phyloP scores from a whole-genome alignment of 2,113 vertebrate species.

The Sebastes schlegelii region DNA sequence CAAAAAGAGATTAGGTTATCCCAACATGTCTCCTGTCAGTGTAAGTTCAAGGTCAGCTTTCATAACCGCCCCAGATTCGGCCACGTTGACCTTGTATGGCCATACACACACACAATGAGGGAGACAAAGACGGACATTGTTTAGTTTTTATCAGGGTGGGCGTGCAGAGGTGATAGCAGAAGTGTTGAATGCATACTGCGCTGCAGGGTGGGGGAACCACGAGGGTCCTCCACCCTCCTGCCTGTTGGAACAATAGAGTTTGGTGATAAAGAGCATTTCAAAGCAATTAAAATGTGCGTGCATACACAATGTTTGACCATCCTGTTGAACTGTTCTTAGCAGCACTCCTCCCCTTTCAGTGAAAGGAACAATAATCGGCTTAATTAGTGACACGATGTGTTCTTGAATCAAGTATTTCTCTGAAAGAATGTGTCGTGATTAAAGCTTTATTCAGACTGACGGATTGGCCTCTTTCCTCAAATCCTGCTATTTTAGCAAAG shows the following conservation, averaged over 20 bases:
- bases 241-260: constrained; percentile 29
- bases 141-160: constrained; percentile 48
- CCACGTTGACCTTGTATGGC: not conserved
- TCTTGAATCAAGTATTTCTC: not conserved
- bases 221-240: constrained; percentile 13
- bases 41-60: constrained; percentile 28
- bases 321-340: constrained; percentile 5
- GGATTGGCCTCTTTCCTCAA: not conserved
- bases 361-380: not conserved
- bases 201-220: constrained; percentile 14
- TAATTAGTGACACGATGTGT: not conserved
- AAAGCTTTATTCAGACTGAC: not conserved
- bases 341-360: not conserved
- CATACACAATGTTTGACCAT: not conserved
- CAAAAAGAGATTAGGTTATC: constrained; percentile 27
- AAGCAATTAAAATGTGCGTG: not conserved
- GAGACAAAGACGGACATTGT: constrained; percentile 32
- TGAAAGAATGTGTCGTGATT: not conserved
- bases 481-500: not conserved
- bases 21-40: constrained; percentile 23
- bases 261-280: constrained; percentile 10
- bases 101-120: not conserved
- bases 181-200: constrained; percentile 19
- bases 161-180: constrained; percentile 56
- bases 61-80: constrained; percentile 10